A percentile compares a stretch with the other conserved stretches of the same genome.
phyloP scores from a whole-genome alignment of 2,113 vertebrate species.

The Phasianus colchicus region DNA sequence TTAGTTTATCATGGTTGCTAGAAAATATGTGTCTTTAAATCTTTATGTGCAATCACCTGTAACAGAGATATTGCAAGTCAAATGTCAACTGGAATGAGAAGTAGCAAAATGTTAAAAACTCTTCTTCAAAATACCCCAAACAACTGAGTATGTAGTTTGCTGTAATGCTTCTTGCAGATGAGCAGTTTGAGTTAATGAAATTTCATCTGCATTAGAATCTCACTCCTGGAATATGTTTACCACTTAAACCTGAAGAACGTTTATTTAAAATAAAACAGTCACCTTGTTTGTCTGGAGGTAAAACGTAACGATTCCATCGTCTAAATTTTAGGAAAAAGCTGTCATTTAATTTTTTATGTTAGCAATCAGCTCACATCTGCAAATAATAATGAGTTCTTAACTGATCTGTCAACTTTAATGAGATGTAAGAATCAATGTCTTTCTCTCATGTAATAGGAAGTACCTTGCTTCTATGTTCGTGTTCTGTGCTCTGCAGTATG shows the following conservation, averaged over 20 bases:
- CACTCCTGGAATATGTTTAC: background rate
- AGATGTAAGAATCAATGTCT: accelerated
- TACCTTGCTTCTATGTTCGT: background rate
- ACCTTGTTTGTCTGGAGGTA: background rate
- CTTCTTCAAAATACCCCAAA: background rate
- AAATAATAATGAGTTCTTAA: background rate
- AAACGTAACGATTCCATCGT: background rate
- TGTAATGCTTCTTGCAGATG: background rate
- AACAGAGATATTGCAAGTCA: background rate
- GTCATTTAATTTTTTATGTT: background rate
- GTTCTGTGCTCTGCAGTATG: background rate
- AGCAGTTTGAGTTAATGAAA: background rate
- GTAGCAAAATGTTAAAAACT: background rate
- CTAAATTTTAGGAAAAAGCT: background rate
- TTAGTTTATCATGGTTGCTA: background rate
- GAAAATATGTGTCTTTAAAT: background rate
- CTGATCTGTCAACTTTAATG: background rate
- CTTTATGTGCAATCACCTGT: background rate
- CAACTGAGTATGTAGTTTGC: background rate
- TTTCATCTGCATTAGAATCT: background rate
- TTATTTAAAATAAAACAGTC: background rate
- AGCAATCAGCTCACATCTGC: background rate
- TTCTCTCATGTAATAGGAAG: background rate
- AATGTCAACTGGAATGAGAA: background rate
- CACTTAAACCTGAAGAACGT: background rate